Base-by-base conservation (phyloP, 2,888 invertebrate species). In the Ceramica pisi region DNA sequence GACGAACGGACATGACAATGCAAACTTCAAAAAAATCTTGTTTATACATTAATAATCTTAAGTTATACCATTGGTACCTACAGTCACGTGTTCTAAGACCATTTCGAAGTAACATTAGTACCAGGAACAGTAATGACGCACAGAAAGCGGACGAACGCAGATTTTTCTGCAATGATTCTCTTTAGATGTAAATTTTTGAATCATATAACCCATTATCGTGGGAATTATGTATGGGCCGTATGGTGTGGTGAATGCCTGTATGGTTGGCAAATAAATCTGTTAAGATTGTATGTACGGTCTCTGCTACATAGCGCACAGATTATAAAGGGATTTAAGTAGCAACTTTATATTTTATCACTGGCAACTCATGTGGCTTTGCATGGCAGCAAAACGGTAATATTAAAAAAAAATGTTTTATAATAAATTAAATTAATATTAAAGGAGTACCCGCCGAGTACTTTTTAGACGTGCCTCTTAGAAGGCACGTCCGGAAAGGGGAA, bases 161-260 rank as follows among this genome's bases (percentile, higher is more conserved):
- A 95, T 95, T 92, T 94, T 94, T 94, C 90, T 93, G 79, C 89
- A 92, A 91, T 95, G 94, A 95, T 89, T 92, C 87, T 89, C 61
- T 79, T 92, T 92, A 92, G 90, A 90, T 89, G 91, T 92, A 92
- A 91, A 89, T 89, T 80, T 90, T 94, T 94, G 94, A 94, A 92
- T 94, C 94, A 94, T 88, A 85, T 88, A 85, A 80, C 71, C 67
- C 72, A 78, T 60, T 26, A 68, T 86, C 88, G 88, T 91, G 86
- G 85, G 92, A 92, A 91, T 81, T 77, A 56, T 65, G 53, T 59
- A 78, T 77, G 80, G 57, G 86, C 82, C 81, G 75, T 63, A 41
- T 66, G 56, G 67, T 60, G 81, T 57, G 1, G 14, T 16, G 8
- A 2, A 19, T 46, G 19, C 0, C 19, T 46, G 38, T 85, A 86